These are phyloP conservation scores for Mus spicilegus DNA, from an alignment of 2,113 vertebrate genomes.

Conservation along the genomic window DNA sequence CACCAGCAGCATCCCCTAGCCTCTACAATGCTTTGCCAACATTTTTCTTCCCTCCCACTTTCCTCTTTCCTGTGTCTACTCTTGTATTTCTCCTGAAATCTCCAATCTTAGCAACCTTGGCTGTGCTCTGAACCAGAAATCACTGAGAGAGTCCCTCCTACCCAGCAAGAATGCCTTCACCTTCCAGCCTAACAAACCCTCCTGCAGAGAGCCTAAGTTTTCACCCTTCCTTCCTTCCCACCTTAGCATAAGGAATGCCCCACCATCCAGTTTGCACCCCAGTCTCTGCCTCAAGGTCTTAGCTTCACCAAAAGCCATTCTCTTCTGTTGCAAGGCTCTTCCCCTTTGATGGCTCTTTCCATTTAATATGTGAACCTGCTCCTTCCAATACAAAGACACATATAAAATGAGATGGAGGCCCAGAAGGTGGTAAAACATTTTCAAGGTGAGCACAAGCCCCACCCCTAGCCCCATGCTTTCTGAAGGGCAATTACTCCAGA, in stretches of 20 bases:
- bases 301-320: neutral
- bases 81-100: neutral
- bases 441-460: neutral
- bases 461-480: neutral
- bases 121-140: neutral
- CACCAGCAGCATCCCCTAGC: neutral
- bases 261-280: too few species aligned
- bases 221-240: neutral
- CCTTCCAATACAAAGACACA: neutral
- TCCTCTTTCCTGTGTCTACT: neutral
- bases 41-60: neutral
- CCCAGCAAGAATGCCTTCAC: neutral
- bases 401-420: neutral
- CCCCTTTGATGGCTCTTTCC: neutral
- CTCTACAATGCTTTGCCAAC: neutral
- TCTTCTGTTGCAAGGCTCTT: neutral
- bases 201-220: neutral
- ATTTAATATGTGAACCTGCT: neutral
- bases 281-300: neutral
- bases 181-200: neutral
- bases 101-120: neutral
- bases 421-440: neutral
- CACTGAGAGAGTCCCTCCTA: neutral
- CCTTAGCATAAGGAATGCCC: neutral
- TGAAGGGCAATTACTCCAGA: neutral